Conservation (phyloP, 2,797 vertebrate genomes). For the Pseudocheirus occidentalis region DNA sequence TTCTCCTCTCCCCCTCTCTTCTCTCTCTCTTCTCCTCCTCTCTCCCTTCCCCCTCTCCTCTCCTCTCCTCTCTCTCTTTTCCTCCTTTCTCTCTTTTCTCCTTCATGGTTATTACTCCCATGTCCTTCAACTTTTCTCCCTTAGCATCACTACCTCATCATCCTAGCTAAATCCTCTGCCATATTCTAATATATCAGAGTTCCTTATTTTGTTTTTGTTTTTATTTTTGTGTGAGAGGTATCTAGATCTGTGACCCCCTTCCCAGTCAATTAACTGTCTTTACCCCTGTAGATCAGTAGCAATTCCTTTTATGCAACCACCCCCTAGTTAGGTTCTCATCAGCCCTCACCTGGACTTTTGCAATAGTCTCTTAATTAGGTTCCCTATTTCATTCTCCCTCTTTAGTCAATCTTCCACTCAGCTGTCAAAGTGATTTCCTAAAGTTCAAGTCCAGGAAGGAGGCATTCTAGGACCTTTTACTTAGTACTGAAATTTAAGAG, state of each 20-base stretch:
- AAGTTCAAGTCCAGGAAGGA: not conserved
- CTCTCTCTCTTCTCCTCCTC: not conserved
- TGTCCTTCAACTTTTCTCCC: not conserved
- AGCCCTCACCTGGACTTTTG: not conserved
- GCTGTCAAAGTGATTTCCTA: not conserved
- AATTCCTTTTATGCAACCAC: not conserved
- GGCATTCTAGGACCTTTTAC: not conserved
- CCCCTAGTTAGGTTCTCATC: not conserved
- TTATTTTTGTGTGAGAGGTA: not conserved
- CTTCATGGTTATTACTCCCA: not conserved
- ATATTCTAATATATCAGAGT: not conserved
- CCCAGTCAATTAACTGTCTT: not conserved
- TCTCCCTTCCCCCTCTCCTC: not conserved
- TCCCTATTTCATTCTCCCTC: not conserved
- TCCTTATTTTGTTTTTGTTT: not conserved
- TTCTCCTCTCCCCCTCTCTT: not conserved
- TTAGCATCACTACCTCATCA: not conserved
- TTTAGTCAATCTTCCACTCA: not conserved
- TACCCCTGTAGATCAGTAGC: not conserved
- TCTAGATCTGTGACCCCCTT: not conserved
- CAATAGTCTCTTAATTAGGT: not conserved
- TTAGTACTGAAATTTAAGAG: slow-evolving; percentile 24
- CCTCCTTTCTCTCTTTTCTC: not conserved
- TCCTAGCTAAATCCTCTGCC: not conserved
- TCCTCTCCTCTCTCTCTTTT: not conserved